Evolutionary conservation across 35 echinoderm and acorn worm genomes (phyloP).

Genomic region (Heliocidaris tuberculata): DNA sequence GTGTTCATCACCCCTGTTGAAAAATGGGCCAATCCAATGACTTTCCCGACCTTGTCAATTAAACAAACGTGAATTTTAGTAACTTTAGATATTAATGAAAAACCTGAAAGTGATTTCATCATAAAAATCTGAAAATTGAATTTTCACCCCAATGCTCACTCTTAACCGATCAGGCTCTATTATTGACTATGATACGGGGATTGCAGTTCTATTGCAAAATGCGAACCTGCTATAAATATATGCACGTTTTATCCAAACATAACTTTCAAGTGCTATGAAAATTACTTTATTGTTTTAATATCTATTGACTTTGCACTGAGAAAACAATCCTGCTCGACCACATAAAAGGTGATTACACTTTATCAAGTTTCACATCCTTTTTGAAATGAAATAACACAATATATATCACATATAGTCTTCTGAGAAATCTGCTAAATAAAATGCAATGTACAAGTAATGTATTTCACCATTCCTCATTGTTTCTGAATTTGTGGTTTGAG

Average conservation of each 20-base stretch:
- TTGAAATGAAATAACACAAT: background rate
- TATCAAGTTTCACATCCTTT: background rate
- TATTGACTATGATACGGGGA: background rate
- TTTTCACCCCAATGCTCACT: no score
- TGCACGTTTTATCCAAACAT: background rate
- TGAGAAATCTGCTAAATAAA: background rate
- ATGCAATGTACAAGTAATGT: background rate
- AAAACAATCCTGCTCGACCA: background rate
- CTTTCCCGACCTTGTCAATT: no score
- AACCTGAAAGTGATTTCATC: no score
- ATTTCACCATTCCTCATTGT: background rate
- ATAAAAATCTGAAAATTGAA: no score
- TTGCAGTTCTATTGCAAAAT: background rate
- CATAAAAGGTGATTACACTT: constrained; percentile 1
- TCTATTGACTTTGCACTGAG: background rate
- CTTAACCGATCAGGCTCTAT: no score
- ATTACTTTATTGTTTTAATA: background rate
- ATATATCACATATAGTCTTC: background rate
- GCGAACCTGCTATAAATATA: background rate
- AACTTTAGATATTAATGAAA: no score
- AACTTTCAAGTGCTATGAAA: background rate
- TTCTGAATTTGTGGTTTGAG: constrained; percentile 11
- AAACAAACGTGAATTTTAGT: no score
- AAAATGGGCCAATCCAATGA: no score
- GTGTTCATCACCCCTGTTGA: no score